phyloP scores from a whole-genome alignment of 1,140 invertebrate genomes.

The Rhizoglyphus robini region DNA sequence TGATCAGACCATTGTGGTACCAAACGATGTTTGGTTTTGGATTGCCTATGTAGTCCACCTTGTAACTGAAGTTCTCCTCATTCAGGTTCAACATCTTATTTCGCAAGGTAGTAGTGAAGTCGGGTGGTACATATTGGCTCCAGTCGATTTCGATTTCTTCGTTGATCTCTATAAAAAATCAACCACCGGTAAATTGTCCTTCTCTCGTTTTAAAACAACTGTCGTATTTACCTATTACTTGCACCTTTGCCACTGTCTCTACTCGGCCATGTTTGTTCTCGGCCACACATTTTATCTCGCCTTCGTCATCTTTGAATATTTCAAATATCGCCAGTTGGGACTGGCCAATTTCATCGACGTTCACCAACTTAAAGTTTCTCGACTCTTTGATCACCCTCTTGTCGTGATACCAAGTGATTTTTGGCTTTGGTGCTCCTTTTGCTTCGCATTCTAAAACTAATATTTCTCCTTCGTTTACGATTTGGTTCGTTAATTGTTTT shows the following conservation, averaged over 20 bases:
- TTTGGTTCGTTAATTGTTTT: conserved; percentile 45
- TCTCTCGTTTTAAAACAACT: not conserved
- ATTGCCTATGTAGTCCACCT: conserved; percentile 42
- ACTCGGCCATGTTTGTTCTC: conserved; percentile 37
- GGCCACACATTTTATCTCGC: conserved; percentile 64
- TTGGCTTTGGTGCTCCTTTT: conserved; percentile 68
- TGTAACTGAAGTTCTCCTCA: not conserved
- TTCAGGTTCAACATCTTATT: not conserved
- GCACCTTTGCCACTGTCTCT: conserved; percentile 45
- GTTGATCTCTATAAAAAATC: not conserved
- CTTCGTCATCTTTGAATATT: conserved; percentile 53
- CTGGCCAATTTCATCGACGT: conserved; percentile 48
- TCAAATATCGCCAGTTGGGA: conserved; percentile 54
- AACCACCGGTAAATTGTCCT: not conserved
- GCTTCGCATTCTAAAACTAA: conserved; percentile 58
- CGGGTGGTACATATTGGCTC: conserved; percentile 1
- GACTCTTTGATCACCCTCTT: conserved; percentile 55
- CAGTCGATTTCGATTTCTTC: not conserved
- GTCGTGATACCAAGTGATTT: conserved; percentile 78
- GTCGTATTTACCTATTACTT: conserved; percentile 37
- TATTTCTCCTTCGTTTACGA: conserved; percentile 46
- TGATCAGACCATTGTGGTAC: conserved; percentile 54
- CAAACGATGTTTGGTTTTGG: conserved; percentile 75
- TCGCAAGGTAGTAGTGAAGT: conserved; percentile 4
- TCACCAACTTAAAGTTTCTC: conserved; percentile 52